These are phyloP conservation scores for Oryzias curvinotus DNA, from an alignment of 2,113 vertebrate species.

Conservation along the genomic window DNA sequence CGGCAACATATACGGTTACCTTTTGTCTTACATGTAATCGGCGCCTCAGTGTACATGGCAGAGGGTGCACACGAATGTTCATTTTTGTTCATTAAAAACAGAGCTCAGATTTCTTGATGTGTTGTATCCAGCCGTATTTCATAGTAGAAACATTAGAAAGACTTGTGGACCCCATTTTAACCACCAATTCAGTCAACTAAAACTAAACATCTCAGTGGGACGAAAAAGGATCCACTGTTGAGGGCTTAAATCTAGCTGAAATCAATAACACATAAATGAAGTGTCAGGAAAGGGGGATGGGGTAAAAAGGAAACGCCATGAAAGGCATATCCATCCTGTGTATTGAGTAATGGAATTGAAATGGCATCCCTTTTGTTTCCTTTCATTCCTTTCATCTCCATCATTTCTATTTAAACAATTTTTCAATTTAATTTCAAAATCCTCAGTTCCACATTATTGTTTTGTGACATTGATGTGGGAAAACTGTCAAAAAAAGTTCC, in stretches of 20 bases:
- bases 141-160: background rate
- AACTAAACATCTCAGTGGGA: constrained; percentile 51
- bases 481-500: background rate
- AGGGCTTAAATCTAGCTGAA: constrained; percentile 43
- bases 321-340: constrained; percentile 30
- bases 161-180: constrained; percentile 3
- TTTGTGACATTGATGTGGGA: constrained; percentile 15
- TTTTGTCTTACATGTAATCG: background rate
- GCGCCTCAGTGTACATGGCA: too few relatives aligned
- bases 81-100: background rate
- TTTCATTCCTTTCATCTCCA: constrained; percentile 12
- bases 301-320: background rate
- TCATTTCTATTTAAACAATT: too few relatives aligned
- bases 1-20: background rate
- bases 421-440: constrained; percentile 5
- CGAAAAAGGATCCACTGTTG: constrained; percentile 53
- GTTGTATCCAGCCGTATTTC: background rate
- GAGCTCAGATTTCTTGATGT: background rate
- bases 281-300: constrained; percentile 38
- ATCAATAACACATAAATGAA: constrained; percentile 66
- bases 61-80: constrained; percentile 1
- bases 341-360: constrained; percentile 58
- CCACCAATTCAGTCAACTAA: constrained; percentile 16
- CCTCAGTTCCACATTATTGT: background rate
- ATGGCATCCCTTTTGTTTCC: constrained; percentile 21